Percentiles rank a stretch among this genome's conserved stretches.
These are phyloP conservation scores for Calosoma granatense DNA, from an alignment of 1,140 invertebrate genomes.

Conservation along the genomic window DNA sequence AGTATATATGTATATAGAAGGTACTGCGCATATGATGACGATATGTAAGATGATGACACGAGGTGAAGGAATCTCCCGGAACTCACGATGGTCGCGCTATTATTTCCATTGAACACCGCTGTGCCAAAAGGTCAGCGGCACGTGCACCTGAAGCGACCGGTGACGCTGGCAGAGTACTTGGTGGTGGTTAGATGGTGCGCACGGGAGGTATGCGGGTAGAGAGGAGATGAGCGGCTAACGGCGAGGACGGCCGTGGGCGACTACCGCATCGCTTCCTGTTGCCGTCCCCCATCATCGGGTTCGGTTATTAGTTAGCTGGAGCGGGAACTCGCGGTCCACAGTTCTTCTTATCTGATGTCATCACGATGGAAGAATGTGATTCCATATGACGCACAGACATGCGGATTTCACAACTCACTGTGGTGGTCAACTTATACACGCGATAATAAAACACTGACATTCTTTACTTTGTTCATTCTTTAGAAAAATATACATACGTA, in stretches of 20 bases:
- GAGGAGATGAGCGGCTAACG: neutral
- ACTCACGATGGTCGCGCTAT: neutral
- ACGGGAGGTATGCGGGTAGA: neutral
- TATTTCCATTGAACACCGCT: too few species aligned
- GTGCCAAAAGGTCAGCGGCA: neutral
- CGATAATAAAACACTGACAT: too few species aligned
- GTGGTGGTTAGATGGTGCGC: neutral
- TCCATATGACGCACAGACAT: too few species aligned
- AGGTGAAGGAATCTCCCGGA: too few species aligned
- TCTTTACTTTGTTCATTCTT: neutral
- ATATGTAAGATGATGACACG: neutral
- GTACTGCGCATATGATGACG: neutral
- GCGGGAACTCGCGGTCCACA: too few species aligned
- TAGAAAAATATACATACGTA: neutral
- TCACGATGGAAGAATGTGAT: neutral
- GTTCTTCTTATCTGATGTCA: neutral
- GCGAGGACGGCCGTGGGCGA: neutral
- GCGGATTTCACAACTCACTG: too few species aligned
- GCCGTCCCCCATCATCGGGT: neutral
- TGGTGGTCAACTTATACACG: too few species aligned
- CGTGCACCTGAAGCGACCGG: neutral
- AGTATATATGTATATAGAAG: too few species aligned
- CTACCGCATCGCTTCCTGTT: slow-evolving; percentile 1
- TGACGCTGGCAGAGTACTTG: too few species aligned
- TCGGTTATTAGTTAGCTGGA: neutral